Evolutionary conservation across 2,888 invertebrate genomes (phyloP).

Genomic region (Hemithea aestivaria): DNA sequence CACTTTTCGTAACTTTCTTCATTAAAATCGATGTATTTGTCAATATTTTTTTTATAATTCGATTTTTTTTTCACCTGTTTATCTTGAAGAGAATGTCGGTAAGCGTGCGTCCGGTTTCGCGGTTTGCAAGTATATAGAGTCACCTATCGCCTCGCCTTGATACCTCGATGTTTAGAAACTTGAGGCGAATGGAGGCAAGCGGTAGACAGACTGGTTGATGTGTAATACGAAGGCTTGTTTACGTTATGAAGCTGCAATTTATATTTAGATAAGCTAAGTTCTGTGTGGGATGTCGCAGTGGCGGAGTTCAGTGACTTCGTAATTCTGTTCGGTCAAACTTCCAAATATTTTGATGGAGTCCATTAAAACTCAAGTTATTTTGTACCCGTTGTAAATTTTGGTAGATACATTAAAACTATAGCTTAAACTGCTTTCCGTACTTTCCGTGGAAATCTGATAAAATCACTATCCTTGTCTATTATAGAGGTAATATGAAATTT

Average conservation of each 20-base stretch:
- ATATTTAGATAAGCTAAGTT: slow-evolving; percentile 23
- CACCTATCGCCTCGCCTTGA: slow-evolving; percentile 54
- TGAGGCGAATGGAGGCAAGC: slow-evolving; percentile 51
- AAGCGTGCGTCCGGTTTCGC: slow-evolving; percentile 61
- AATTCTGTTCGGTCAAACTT: too few species aligned
- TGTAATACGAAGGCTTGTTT: slow-evolving; percentile 43
- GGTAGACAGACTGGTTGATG: slow-evolving; percentile 50
- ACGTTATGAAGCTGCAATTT: slow-evolving; percentile 22
- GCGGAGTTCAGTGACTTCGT: slow-evolving; percentile 17
- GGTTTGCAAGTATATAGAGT: slow-evolving; percentile 56
- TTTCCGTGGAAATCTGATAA: too few species aligned
- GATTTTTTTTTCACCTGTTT: slow-evolving; percentile 42
- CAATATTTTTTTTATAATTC: slow-evolving; percentile 19
- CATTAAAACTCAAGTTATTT: too few species aligned
- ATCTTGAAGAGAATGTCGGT: slow-evolving; percentile 31
- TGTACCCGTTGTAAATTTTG: too few species aligned
- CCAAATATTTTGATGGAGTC: too few species aligned
- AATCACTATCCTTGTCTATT: too few species aligned
- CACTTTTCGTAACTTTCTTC: too few species aligned
- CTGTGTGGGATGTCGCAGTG: slow-evolving; percentile 21
- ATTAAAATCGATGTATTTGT: too few species aligned
- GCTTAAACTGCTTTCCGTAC: too few species aligned
- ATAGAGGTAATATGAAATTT: too few species aligned
- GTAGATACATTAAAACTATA: too few species aligned
- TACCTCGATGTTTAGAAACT: slow-evolving; percentile 63